These are phyloP conservation scores for Chelidonichthys spinosus DNA, from an alignment of 2,797 vertebrate species.

Conservation along the genomic window DNA sequence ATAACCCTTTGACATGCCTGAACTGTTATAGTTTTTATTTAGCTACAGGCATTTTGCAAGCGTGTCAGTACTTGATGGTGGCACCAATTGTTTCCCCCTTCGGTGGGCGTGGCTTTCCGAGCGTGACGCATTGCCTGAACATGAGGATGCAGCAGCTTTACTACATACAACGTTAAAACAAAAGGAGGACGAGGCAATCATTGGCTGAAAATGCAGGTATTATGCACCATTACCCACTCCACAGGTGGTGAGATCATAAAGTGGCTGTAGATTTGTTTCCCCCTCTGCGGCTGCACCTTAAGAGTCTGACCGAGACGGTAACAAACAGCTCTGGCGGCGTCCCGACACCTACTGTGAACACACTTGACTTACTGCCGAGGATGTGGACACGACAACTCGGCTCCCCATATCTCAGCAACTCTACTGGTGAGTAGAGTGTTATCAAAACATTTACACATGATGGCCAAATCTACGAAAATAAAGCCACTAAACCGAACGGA, in stretches of 20 bases:
- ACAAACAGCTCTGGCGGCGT: constrained; percentile 12
- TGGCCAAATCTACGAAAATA: constrained; percentile 24
- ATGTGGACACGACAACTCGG: constrained; percentile 33
- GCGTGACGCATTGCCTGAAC: background rate
- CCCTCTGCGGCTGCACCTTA: background rate
- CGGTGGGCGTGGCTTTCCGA: background rate
- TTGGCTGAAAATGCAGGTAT: too few species aligned
- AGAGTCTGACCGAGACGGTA: constrained; percentile 11
- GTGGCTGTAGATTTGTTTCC: background rate
- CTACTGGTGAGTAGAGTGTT: constrained; percentile 29
- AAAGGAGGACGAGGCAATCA: background rate
- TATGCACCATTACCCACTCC: background rate
- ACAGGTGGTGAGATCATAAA: background rate
- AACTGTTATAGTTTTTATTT: background rate
- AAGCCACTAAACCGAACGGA: constrained; percentile 10
- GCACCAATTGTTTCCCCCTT: background rate
- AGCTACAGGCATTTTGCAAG: background rate
- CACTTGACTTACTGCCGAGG: constrained; percentile 30
- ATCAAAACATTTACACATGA: constrained; percentile 27
- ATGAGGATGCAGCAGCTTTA: background rate
- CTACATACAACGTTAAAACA: background rate
- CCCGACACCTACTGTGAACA: constrained; percentile 23
- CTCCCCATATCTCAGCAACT: constrained; percentile 36
- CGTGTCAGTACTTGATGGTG: background rate
- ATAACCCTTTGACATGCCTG: background rate